Conservation (phyloP, 1,140 invertebrate species). For the Cheumatopsyche charites region DNA sequence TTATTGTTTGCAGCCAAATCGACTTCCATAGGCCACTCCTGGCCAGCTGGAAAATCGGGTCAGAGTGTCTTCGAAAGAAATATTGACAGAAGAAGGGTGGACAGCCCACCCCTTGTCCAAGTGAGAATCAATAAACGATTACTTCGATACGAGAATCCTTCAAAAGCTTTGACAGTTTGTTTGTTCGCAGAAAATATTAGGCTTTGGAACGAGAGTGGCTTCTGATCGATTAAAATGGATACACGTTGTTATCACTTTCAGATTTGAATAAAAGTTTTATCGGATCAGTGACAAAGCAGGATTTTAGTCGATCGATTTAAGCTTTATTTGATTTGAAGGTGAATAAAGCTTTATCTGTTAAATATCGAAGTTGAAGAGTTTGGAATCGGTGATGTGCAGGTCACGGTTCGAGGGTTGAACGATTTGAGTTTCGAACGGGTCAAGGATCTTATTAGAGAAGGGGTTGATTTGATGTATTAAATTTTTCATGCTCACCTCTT, state of each 20-base stretch:
- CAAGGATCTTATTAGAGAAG: background rate
- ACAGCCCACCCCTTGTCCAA: no score
- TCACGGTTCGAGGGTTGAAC: slow-evolving; percentile 4
- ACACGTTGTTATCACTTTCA: no score
- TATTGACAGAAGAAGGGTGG: background rate
- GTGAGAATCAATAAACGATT: slow-evolving; percentile 11
- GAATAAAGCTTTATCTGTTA: no score
- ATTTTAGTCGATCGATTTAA: no score
- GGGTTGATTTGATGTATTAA: background rate
- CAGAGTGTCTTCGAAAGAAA: slow-evolving; percentile 22
- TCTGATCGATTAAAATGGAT: no score
- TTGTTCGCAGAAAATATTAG: no score
- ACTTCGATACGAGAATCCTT: background rate
- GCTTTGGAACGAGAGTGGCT: no score
- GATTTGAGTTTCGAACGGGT: background rate
- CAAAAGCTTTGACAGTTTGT: no score
- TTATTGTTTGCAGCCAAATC: no score
- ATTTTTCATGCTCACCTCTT: slow-evolving; percentile 51
- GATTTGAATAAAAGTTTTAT: no score
- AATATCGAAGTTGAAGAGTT: background rate
- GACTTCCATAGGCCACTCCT: slow-evolving; percentile 11
- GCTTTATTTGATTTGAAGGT: no score
- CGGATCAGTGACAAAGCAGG: no score
- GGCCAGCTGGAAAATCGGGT: background rate
- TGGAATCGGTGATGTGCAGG: background rate